Evolutionary conservation across 2,888 invertebrate species (phyloP).

Genomic region (Drosophila tanythrix): DNA sequence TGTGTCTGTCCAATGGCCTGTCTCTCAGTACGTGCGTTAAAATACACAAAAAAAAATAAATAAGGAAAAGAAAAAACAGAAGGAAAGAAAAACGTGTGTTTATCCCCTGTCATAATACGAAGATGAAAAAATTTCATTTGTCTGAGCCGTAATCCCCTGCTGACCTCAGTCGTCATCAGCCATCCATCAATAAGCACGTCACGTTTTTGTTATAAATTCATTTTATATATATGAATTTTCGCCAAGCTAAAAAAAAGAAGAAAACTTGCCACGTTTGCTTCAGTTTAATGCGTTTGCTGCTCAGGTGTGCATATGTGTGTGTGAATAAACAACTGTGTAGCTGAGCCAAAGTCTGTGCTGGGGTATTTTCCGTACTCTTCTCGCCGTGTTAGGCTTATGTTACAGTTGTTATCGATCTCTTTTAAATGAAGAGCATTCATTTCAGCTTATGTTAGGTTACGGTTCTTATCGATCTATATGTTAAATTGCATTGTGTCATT

Average conservation of each 20-base stretch:
- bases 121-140: constrained; percentile 44
- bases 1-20: neutral
- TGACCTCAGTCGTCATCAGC: constrained; percentile 41
- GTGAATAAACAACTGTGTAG: constrained; percentile 21
- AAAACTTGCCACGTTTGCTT: constrained; percentile 29
- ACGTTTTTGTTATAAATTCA: constrained; percentile 79
- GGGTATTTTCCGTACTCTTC: neutral
- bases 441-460: neutral
- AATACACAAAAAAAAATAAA: constrained; percentile 17
- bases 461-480: neutral
- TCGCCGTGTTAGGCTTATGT: neutral
- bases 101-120: constrained; percentile 23
- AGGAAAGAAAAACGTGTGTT: constrained; percentile 13
- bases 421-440: neutral
- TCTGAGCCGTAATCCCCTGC: constrained; percentile 37
- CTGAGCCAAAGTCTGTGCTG: neutral
- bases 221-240: constrained; percentile 70
- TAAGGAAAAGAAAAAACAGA: neutral
- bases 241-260: constrained; percentile 19
- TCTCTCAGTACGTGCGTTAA: constrained; percentile 14
- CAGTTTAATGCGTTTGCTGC: constrained; percentile 36
- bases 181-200: constrained; percentile 76
- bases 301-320: constrained; percentile 29
- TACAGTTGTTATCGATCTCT: neutral
- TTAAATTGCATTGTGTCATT: neutral